phyloP scores from a whole-genome alignment of 2,797 vertebrate genomes.

The Hyperoplus lanceolatus region DNA sequence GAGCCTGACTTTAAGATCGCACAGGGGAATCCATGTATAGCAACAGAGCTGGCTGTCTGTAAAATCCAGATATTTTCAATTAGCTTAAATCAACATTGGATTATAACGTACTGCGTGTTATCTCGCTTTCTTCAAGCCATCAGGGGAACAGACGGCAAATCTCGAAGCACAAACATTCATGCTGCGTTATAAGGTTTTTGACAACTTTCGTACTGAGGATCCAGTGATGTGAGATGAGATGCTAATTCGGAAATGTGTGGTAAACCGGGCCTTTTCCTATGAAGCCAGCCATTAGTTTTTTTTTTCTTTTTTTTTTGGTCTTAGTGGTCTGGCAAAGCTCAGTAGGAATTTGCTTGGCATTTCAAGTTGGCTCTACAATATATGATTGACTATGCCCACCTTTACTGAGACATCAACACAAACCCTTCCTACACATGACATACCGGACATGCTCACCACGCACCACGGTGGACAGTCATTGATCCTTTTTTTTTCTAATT shows the following conservation, averaged over 20 bases:
- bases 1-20: constrained; percentile 34
- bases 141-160: constrained; percentile 20
- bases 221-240: constrained; percentile 17
- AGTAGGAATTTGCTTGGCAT: constrained; percentile 53
- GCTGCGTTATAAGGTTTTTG: constrained; percentile 16
- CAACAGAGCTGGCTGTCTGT: not conserved
- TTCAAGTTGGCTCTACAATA: constrained; percentile 49
- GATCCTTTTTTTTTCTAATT: constrained; percentile 34
- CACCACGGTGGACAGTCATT: constrained; percentile 32
- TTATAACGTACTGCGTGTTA: constrained; percentile 1
- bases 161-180: constrained; percentile 2
- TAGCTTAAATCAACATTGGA: not conserved
- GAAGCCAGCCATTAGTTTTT: constrained; percentile 7
- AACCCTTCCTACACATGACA: constrained; percentile 54
- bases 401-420: constrained; percentile 38
- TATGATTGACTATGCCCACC: constrained; percentile 40
- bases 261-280: constrained; percentile 14
- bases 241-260: constrained; percentile 31
- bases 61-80: not conserved
- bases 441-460: constrained; percentile 25
- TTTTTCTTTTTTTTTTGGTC: not conserved
- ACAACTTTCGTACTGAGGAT: constrained; percentile 26
- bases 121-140: constrained; percentile 4
- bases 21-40: not conserved
- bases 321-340: constrained; percentile 41